Base-by-base conservation (phyloP, 1,140 invertebrate species). In the Neotoxoptera formosana region DNA sequence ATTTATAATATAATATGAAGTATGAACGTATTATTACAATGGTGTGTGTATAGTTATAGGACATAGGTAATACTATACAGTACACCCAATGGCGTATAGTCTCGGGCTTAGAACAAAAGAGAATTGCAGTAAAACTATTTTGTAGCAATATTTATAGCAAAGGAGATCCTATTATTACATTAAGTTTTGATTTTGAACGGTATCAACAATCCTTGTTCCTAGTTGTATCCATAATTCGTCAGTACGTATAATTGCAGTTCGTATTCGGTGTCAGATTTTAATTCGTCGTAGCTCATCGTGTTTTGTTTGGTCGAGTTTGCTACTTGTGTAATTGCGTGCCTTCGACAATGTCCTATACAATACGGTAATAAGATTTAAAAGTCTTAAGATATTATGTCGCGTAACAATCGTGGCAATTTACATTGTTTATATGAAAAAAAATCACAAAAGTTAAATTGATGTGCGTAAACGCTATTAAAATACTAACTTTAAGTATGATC, bases 111-210 rank as follows among this genome's bases (percentile, higher is more conserved):
- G 7, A 2, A 2, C 41, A 21, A 53, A 23, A 14, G 20, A 6
- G 21, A 53, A 67, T 67, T 25, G 9, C 8, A 30, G 60, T 67
- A n/a, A 67, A 67, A 67, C 0, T n/a, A n/a, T 67, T 67, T 67
- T 30, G 56, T 30, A 4, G 9, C 2, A 30, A 60, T 7, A 30
- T 60, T 60, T 30, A 60, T 30, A 11, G 48, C 48, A 51, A 30
- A 9, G 30, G 25, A 60, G 23, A 84, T 23, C 45, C 47, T 34
- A n/a, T n/a, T 48, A 30, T 25, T 76, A 91, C 60, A 76, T 67
- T 91, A 76, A 7, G 41, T 21, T 91, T 91, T 91, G 25, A 60
- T 91, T 76, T 91, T 36, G 17, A 91, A 91, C 23, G 90, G 86
- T 87, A 88, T 88, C 7, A n/a, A 51, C 20, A 88, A 34, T 88